Percentiles rank a stretch among this genome's conserved stretches.
Evolutionary conservation across 2,113 vertebrate genomes (phyloP).

Genomic region (Gadus macrocephalus): DNA sequence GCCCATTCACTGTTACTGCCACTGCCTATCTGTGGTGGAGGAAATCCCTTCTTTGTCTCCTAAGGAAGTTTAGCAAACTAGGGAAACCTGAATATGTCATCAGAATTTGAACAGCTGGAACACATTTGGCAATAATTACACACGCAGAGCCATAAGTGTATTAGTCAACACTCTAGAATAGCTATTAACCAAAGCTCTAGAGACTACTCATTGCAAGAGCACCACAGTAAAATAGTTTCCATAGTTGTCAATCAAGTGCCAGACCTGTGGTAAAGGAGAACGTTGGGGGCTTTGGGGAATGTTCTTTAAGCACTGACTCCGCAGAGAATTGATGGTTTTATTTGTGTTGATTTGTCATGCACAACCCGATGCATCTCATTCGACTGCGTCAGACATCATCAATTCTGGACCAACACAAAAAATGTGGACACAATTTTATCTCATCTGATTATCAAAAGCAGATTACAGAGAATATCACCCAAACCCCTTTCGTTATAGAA

Average conservation of each 20-base stretch:
- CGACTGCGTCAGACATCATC: constrained; percentile 45
- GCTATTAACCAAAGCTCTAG: constrained; percentile 53
- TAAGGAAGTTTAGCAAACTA: constrained; percentile 68
- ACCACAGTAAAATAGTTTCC: constrained; percentile 56
- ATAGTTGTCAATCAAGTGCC: constrained; percentile 60
- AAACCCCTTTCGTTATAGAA: too few species aligned
- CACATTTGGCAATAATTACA: constrained; percentile 46
- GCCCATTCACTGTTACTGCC: constrained; percentile 46
- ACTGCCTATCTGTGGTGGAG: constrained; percentile 64
- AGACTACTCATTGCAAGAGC: constrained; percentile 55
- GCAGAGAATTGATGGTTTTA: constrained; percentile 57
- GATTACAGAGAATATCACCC: too few species aligned
- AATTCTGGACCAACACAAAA: background rate
- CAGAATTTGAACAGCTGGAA: constrained; percentile 66
- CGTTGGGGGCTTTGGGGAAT: constrained; percentile 42
- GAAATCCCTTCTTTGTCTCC: constrained; percentile 77
- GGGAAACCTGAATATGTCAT: constrained; percentile 70
- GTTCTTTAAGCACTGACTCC: constrained; percentile 54
- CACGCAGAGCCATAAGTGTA: constrained; percentile 51
- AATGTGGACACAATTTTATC: too few species aligned
- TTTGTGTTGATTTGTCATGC: constrained; percentile 56
- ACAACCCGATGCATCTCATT: constrained; percentile 55
- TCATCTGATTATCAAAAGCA: too few species aligned
- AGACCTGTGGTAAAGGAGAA: constrained; percentile 54
- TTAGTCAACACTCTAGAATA: constrained; percentile 59